Evolutionary conservation across 2,888 invertebrate genomes (phyloP), one percentile per base, ranked within the genome.

Genomic region (Drosophila mayaguana): DNA sequence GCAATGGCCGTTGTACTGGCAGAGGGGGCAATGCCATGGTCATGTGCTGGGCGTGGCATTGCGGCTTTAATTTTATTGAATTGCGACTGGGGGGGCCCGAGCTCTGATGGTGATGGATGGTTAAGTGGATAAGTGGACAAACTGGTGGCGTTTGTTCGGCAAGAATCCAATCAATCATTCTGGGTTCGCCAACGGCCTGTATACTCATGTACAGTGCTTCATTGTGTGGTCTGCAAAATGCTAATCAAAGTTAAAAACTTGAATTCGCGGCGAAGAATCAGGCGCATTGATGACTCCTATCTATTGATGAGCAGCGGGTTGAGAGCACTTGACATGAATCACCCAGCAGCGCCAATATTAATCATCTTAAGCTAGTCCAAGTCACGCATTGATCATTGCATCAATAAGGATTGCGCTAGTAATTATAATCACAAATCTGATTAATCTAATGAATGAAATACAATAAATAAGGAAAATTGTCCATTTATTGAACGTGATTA

Each of bases 1-100:
- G 75, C 82, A 70, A 69, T 72, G 82, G 67, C 57, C 57, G 70
- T 45, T 50, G 25, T 9, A 16, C 36, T 8, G 14, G 25, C 20
- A 4, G 55, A 12, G 7, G 25, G 8, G 36, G 32, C 16, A 42
- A 34, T 50, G 69, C 65, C 34, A 28, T 53, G 70, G 48, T 70
- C 59, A 61, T 71, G 45, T 50, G 76, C 61, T 45, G 59, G 59
- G 51, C 75, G 60, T 61, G 32, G 36, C 55, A 57, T 71, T 80
- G 77, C 48, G 80, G 77, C 77, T 67, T 80, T 59, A 63, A 60
- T 66, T 62, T 76, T 80, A 77, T 77, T 77, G 72, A 80, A 80
- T 77, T 71, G 63, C 50, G 72, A 63, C 60, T 64, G 72, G 5
- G 4, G 42, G 42, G 7, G 9, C 11, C 8, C n/a, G 20, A 5